phyloP scores from a whole-genome alignment of 2,113 vertebrate species.

The Alosa alosa region DNA sequence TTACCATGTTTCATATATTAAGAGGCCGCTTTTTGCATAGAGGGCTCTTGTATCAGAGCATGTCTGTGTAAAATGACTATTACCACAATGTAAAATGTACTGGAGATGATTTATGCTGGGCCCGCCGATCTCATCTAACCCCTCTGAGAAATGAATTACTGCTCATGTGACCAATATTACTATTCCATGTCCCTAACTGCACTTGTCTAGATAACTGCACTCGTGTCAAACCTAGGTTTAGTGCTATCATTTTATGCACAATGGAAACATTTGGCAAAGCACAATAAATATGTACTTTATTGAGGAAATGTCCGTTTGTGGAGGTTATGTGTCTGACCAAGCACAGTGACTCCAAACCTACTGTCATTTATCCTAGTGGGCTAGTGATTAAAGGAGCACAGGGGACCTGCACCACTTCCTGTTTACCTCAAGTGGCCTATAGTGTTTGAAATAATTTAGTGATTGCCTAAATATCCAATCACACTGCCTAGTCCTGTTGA shows the following conservation, averaged over 20 bases:
- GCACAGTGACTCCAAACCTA: neutral
- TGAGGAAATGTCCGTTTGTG: neutral
- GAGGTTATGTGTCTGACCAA: neutral
- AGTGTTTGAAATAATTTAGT: neutral
- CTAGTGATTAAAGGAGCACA: neutral
- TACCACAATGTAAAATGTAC: constrained; percentile 10
- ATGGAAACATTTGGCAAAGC: neutral
- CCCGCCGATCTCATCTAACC: neutral
- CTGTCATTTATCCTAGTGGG: neutral
- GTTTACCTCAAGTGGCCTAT: neutral
- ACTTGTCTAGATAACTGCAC: neutral
- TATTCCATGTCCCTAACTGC: neutral
- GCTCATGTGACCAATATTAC: neutral
- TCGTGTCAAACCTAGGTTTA: neutral
- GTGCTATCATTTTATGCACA: neutral
- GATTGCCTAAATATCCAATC: neutral
- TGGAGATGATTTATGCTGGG: constrained; percentile 7
- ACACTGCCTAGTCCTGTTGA: neutral
- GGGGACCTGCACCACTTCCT: neutral
- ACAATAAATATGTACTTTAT: neutral
- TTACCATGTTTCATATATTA: neutral
- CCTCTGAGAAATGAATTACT: neutral
- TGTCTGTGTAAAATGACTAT: neutral
- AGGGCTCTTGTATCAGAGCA: neutral
- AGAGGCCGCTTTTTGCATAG: neutral